These are phyloP conservation scores for Chrysolina haemoptera DNA, from an alignment of 2,888 invertebrate species.

Conservation along the genomic window DNA sequence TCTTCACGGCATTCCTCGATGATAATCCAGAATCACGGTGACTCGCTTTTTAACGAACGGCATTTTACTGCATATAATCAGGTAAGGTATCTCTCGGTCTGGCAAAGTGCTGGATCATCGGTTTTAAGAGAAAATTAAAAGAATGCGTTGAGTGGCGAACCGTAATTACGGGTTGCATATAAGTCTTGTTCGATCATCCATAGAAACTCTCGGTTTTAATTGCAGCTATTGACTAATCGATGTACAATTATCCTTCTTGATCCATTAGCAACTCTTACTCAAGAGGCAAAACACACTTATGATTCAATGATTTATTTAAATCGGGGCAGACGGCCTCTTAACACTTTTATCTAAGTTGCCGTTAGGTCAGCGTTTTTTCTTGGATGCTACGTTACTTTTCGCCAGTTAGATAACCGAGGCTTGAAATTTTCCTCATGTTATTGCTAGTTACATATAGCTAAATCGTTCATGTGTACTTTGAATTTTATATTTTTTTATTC, in stretches of 20 bases:
- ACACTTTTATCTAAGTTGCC: background rate
- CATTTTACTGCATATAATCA: constrained; percentile 62
- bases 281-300: constrained; percentile 43
- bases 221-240: constrained; percentile 57
- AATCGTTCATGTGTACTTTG: too few species aligned
- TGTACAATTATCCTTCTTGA: constrained; percentile 47
- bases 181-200: constrained; percentile 24
- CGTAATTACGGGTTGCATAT: constrained; percentile 57
- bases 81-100: constrained; percentile 60
- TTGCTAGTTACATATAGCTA: background rate
- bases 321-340: constrained; percentile 9
- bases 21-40: constrained; percentile 64
- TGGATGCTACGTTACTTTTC: background rate
- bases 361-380: constrained; percentile 8
- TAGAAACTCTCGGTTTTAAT: constrained; percentile 48
- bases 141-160: constrained; percentile 58
- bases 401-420: background rate
- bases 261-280: constrained; percentile 48
- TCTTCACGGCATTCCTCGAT: constrained; percentile 62
- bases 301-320: constrained; percentile 26
- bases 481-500: too few species aligned
- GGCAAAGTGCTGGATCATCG: constrained; percentile 67
- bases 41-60: constrained; percentile 56
- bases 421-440: background rate
- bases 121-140: constrained; percentile 67